These are phyloP conservation scores for Empis stercorea DNA, from an alignment of 2,888 invertebrate genomes.

Conservation along the genomic window DNA sequence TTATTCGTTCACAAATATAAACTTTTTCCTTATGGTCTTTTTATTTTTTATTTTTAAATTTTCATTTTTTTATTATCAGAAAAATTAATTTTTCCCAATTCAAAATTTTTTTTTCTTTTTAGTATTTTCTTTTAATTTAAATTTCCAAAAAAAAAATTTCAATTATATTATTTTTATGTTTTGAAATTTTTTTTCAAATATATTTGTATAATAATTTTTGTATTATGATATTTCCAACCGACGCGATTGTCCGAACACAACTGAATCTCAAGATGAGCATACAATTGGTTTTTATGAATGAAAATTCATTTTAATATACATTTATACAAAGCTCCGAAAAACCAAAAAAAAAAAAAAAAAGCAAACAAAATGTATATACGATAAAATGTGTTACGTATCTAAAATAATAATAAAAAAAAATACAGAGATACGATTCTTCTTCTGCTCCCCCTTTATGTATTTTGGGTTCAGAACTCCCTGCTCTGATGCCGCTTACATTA, in stretches of 20 bases:
- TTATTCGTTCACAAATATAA: too few species aligned
- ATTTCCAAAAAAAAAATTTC: too few species aligned
- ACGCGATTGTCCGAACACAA: slow-evolving; percentile 38
- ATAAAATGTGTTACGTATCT: slow-evolving; percentile 7
- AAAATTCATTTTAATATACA: slow-evolving; percentile 26
- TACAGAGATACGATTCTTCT: slow-evolving; percentile 1
- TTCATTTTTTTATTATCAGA: too few species aligned
- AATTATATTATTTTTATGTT: not conserved
- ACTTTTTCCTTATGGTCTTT: too few species aligned
- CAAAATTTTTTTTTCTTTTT: too few species aligned
- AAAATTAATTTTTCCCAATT: too few species aligned
- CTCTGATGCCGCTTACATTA: not conserved
- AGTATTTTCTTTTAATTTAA: too few species aligned
- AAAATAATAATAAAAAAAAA: slow-evolving; percentile 2
- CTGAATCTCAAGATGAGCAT: slow-evolving; percentile 37
- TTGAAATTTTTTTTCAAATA: not conserved
- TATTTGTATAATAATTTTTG: not conserved
- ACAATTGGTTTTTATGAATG: slow-evolving; percentile 39
- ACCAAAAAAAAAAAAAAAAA: too few species aligned
- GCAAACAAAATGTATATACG: too few species aligned
- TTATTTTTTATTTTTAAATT: too few species aligned
- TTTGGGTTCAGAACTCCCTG: too few species aligned
- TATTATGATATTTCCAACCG: slow-evolving; percentile 22
- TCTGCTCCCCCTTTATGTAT: too few species aligned
- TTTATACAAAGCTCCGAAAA: not conserved